Evolutionary conservation across 64 coral and sea anemone species (phyloP).

Genomic region (Stichodactyla helianthus): DNA sequence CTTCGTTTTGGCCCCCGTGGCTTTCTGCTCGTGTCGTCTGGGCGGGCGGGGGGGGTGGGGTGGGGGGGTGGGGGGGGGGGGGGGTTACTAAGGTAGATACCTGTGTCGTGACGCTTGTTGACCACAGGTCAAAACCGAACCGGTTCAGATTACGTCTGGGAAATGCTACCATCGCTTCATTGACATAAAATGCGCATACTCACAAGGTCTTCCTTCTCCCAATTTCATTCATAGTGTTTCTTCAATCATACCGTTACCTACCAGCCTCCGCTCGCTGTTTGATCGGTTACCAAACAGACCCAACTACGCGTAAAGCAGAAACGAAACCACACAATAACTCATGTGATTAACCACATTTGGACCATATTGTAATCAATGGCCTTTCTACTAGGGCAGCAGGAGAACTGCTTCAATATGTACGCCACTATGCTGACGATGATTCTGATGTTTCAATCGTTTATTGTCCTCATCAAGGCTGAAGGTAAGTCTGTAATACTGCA

Average conservation of each 20-base stretch:
- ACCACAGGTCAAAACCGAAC: not conserved
- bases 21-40: too few relatives aligned
- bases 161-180: not conserved
- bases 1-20: too few relatives aligned
- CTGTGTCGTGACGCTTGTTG: not conserved
- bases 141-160: not conserved
- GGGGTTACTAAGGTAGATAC: too few relatives aligned
- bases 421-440: not conserved
- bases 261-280: not conserved
- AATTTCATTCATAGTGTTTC: not conserved
- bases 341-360: not conserved
- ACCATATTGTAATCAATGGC: not conserved
- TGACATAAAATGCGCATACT: conserved; percentile 5
- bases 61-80: too few relatives aligned
- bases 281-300: not conserved
- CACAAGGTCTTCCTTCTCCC: not conserved
- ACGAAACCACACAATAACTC: not conserved
- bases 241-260: not conserved
- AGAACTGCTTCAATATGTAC: not conserved
- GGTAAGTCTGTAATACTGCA: not conserved
- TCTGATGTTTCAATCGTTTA: conserved; percentile 9
- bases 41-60: too few relatives aligned
- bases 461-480: not conserved
- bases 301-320: not conserved
- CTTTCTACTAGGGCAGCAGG: not conserved